Evolutionary conservation across 1,140 invertebrate species (phyloP), one percentile per base, ranked within the genome.

Genomic region (Planococcus citri): DNA sequence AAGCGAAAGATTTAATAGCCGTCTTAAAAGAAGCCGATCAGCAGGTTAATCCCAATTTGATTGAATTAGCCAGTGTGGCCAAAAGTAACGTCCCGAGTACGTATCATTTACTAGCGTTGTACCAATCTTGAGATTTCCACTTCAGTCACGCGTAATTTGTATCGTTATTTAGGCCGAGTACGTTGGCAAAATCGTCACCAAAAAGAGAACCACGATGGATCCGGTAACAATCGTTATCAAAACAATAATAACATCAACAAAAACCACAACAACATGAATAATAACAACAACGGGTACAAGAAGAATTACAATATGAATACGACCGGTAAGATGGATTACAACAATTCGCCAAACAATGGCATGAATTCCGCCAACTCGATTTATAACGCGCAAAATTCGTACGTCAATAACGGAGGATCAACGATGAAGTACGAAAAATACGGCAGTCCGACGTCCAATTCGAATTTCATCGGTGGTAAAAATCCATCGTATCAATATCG

Each of bases 1-100:
- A 97, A 79, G 94, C 94, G 0, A 87, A 86, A 73, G 95, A 98
- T 79, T 81, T 98, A 72, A 88, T 98, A 25, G 85, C 91, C 70
- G 94, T 98, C 21, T 80, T 98, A 64, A 88, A 88, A 75, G 95
- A 98, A 82, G 95, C 95, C 1, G 97, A 97, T 77, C 96, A 98
- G 84, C 88, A 92, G 1, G 85, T 92, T 27, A 87, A 88, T 78
- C 86, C 87, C 0, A 87, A 87, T 73, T 76, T 90, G 6, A 76
- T 83, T 70, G 86, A 88, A 75, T 80, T 88, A 73, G 84, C 84
- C 24, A 72, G 75, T 70, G 73, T 68, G 33, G 70, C 71, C 41
- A 74, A 74, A 71, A 73, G 68, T 64, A 68, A 70, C 33, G 71
- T 72, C 57, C 73, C 72, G 33, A 72, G 73, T 73, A 73, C 70